phyloP scores from a whole-genome alignment of 2,888 invertebrate species.

The Himalopsyche kuldschensis region DNA sequence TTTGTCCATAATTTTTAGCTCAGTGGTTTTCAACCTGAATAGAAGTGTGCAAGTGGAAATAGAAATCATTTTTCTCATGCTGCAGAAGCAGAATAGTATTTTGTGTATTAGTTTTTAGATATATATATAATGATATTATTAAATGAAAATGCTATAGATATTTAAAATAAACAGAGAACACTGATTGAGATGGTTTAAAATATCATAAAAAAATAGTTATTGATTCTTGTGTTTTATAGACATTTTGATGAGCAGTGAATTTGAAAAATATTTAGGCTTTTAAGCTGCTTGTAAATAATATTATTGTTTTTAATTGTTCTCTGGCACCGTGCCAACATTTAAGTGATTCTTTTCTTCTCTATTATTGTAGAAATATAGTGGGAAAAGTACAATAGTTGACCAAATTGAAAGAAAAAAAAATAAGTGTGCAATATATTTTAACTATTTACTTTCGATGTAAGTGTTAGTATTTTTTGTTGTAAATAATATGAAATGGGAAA shows the following conservation, averaged over 20 bases:
- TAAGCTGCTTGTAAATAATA: not conserved
- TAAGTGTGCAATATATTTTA: conserved; percentile 10
- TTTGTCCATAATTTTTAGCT: too few relatives aligned
- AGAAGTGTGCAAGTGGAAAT: too few relatives aligned
- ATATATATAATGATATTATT: too few relatives aligned
- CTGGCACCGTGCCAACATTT: conserved; percentile 22
- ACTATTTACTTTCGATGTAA: conserved; percentile 13
- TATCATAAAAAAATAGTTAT: not conserved
- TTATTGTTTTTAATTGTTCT: not conserved
- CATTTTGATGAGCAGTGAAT: not conserved
- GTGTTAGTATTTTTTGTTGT: conserved; percentile 29
- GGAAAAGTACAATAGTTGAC: conserved; percentile 37
- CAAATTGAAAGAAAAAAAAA: conserved; percentile 17
- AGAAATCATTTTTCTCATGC: too few relatives aligned
- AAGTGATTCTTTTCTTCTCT: conserved; percentile 9
- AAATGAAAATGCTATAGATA: too few relatives aligned
- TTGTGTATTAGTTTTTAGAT: too few relatives aligned
- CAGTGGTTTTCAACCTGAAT: too few relatives aligned
- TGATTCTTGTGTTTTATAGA: not conserved
- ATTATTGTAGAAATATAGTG: conserved; percentile 11
- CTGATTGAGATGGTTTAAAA: too few relatives aligned
- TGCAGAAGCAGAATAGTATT: too few relatives aligned
- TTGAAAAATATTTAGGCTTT: not conserved
- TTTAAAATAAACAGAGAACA: too few relatives aligned
- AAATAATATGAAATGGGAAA: conserved; percentile 6